A percentile compares a stretch with the other conserved stretches of the same genome.
Evolutionary conservation across 2,888 invertebrate species (phyloP).

Genomic region (Lottia scabra): DNA sequence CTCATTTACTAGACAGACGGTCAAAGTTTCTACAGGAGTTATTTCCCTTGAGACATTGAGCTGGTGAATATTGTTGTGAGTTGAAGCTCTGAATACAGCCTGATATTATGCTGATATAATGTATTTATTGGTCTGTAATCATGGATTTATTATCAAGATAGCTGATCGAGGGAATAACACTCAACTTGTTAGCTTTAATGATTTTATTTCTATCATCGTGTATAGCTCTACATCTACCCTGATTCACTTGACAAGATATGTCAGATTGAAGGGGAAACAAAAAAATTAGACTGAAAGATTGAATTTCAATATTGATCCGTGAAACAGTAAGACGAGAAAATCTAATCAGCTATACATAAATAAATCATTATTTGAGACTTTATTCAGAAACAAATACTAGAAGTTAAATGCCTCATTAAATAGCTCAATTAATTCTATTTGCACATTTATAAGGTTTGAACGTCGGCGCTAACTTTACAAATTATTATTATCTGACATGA

Average conservation of each 20-base stretch:
- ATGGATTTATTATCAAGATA: constrained; percentile 1
- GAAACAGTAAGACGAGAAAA: neutral
- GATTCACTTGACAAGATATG: neutral
- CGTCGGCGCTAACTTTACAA: neutral
- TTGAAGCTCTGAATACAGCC: neutral
- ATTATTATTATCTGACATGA: neutral
- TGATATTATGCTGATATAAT: neutral
- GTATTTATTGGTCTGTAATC: constrained; percentile 1
- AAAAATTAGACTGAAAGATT: neutral
- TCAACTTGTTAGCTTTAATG: neutral
- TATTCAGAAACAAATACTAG: neutral
- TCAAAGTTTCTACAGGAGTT: neutral
- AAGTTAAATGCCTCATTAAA: neutral
- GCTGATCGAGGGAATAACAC: neutral
- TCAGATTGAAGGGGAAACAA: neutral
- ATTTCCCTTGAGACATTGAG: constrained; percentile 2
- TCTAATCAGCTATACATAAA: constrained; percentile 1
- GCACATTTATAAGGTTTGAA: neutral
- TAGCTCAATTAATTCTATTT: neutral
- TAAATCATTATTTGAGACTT: neutral
- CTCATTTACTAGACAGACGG: neutral
- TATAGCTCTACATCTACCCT: too few relatives aligned
- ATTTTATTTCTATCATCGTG: neutral
- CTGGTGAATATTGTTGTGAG: neutral
- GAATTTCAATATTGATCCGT: neutral